Evolutionary conservation across 2,888 invertebrate species (phyloP).

Genomic region (Elaeidobius kamerunicus): DNA sequence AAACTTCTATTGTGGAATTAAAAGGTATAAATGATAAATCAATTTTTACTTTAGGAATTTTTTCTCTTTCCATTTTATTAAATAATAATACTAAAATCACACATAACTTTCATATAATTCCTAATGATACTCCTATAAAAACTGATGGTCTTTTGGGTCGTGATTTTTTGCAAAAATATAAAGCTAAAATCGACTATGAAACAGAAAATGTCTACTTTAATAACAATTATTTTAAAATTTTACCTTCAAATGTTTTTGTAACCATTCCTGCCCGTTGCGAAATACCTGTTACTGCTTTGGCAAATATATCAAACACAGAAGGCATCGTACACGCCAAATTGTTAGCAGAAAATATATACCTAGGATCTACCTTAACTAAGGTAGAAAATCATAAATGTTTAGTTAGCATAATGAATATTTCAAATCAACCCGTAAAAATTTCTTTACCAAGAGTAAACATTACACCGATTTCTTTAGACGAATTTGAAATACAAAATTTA

Average conservation of each 20-base stretch:
- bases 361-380: conserved; percentile 1
- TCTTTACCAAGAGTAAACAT: not conserved
- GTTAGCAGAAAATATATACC: not conserved
- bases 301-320: not conserved
- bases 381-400: not conserved
- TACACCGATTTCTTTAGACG: not conserved
- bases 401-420: conserved; percentile 1
- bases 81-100: conserved; percentile 1
- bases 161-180: conserved; percentile 12
- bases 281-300: not conserved
- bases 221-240: conserved; percentile 8
- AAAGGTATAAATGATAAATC: conserved; percentile 6
- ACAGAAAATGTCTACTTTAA: conserved; percentile 7
- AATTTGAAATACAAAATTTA: conserved; percentile 1
- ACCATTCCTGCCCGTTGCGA: not conserved
- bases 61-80: conserved; percentile 1
- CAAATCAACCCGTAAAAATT: not conserved
- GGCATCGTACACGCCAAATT: not conserved
- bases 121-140: conserved; percentile 6
- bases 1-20: conserved; percentile 3
- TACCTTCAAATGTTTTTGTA: not conserved
- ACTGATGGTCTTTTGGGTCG: conserved; percentile 5
- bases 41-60: conserved; percentile 2
- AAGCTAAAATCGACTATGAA: conserved; percentile 8
- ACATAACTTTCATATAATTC: conserved; percentile 6